Conservation (phyloP, 53 echinoderm and acorn worm genomes). For the Echinarachnius parma region DNA sequence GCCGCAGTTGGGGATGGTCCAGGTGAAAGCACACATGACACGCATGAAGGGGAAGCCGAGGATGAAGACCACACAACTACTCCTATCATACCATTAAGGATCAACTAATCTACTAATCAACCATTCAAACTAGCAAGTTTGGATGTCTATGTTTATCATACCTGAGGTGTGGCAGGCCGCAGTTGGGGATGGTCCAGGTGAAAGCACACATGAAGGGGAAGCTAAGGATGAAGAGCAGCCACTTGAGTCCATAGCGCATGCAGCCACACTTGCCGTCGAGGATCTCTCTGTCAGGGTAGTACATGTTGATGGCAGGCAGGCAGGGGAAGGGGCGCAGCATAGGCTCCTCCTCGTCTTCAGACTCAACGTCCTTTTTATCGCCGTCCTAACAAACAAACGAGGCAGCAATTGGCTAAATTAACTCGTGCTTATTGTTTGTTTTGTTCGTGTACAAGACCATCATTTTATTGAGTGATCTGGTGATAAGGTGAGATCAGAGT, state of each 20-base stretch:
- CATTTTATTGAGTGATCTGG: too few relatives aligned
- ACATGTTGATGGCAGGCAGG: conserved; percentile 86
- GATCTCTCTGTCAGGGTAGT: conserved; percentile 79
- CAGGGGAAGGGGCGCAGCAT: conserved; percentile 68
- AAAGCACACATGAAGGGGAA: conserved; percentile 93
- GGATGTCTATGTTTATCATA: conserved; percentile 49
- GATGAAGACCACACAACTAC: conserved; percentile 70
- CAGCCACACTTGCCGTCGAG: conserved; percentile 63
- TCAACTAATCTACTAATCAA: too few relatives aligned
- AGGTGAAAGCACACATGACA: conserved; percentile 88
- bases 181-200: conserved; percentile 95
- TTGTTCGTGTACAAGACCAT: too few relatives aligned
- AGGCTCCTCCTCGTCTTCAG: conserved; percentile 67
- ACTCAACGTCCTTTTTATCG: conserved; percentile 37
- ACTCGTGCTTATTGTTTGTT: too few relatives aligned
- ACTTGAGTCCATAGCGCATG: conserved; percentile 67
- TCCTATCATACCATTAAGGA: too few relatives aligned
- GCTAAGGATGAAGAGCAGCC: conserved; percentile 82
- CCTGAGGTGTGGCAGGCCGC: conserved; percentile 70
- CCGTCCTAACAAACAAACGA: background rate
- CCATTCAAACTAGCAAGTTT: too few relatives aligned
- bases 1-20: conserved; percentile 94
- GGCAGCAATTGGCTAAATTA: too few relatives aligned
- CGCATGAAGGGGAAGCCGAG: conserved; percentile 93
- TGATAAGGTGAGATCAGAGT: too few relatives aligned